Evolutionary conservation across 2,888 invertebrate species (phyloP).

Genomic region (Trisateles emortualis): DNA sequence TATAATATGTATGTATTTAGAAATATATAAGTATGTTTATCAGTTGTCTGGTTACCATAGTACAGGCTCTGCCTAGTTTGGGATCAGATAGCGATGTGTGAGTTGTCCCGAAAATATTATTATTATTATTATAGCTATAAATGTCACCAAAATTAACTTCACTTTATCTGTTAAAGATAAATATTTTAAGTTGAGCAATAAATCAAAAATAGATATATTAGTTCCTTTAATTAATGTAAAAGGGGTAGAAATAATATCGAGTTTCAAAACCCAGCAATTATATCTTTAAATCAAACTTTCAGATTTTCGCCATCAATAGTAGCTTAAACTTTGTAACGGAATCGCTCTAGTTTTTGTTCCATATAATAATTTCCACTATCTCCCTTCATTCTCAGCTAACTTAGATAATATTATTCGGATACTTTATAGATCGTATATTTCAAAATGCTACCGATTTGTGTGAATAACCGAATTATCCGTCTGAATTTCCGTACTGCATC

Average conservation of each 20-base stretch:
- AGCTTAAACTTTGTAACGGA: constrained; percentile 25
- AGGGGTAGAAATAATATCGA: constrained; percentile 19
- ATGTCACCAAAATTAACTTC: no score
- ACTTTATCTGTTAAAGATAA: no score
- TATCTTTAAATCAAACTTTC: constrained; percentile 16
- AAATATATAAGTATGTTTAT: no score
- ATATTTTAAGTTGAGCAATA: no score
- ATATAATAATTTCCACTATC: constrained; percentile 42
- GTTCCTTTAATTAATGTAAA: background rate
- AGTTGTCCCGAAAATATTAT: no score
- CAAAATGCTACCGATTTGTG: constrained; percentile 32
- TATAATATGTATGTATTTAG: no score
- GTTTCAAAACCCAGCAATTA: constrained; percentile 16
- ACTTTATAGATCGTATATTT: constrained; percentile 39
- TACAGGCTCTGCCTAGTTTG: no score
- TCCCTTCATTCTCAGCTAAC: constrained; percentile 25
- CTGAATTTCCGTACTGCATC: constrained; percentile 38
- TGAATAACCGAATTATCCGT: constrained; percentile 44
- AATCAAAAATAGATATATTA: background rate
- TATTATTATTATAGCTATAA: no score
- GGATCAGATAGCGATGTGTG: no score
- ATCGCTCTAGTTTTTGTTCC: constrained; percentile 33
- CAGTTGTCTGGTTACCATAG: no score
- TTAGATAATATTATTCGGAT: constrained; percentile 36
- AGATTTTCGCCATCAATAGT: constrained; percentile 34